Evolutionary conservation across 2,113 vertebrate species (phyloP).

Genomic region (Formicarius rufipectus): DNA sequence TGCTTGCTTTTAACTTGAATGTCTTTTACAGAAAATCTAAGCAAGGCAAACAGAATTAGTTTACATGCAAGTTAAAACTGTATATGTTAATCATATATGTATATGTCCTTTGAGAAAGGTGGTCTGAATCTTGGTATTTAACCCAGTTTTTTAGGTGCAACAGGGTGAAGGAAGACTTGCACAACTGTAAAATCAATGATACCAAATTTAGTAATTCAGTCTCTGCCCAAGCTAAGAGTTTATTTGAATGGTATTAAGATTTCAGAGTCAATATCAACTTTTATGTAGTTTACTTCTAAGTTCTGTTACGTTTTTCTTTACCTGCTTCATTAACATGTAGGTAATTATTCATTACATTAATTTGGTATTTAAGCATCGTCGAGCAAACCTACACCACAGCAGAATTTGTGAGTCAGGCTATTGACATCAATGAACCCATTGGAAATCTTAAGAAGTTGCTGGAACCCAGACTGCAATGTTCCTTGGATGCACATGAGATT

Average conservation of each 20-base stretch:
- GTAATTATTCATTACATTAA: not conserved
- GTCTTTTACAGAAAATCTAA: not conserved
- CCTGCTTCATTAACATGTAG: not conserved
- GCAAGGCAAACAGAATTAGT: not conserved
- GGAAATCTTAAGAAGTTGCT: slow-evolving; percentile 96
- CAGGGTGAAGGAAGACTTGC: not conserved
- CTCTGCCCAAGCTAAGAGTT: not conserved
- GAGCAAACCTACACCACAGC: slow-evolving; percentile 92
- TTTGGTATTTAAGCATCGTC: slow-evolving; percentile 80
- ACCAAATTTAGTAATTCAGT: not conserved
- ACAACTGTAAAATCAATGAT: not conserved
- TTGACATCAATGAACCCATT: slow-evolving; percentile 96
- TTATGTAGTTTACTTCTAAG: not conserved
- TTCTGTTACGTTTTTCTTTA: not conserved
- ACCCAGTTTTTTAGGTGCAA: not conserved
- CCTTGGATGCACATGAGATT: slow-evolving; percentile 93
- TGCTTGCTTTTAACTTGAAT: not conserved
- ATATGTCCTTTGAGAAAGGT: not conserved
- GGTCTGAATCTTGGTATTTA: not conserved
- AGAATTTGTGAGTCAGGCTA: slow-evolving; percentile 95
- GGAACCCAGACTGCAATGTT: slow-evolving; percentile 93
- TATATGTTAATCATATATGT: not conserved
- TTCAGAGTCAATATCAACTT: not conserved
- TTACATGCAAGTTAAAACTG: not conserved
- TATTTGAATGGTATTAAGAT: not conserved